phyloP scores from a whole-genome alignment of 2,113 vertebrate species.

The Cnemophilus loriae region DNA sequence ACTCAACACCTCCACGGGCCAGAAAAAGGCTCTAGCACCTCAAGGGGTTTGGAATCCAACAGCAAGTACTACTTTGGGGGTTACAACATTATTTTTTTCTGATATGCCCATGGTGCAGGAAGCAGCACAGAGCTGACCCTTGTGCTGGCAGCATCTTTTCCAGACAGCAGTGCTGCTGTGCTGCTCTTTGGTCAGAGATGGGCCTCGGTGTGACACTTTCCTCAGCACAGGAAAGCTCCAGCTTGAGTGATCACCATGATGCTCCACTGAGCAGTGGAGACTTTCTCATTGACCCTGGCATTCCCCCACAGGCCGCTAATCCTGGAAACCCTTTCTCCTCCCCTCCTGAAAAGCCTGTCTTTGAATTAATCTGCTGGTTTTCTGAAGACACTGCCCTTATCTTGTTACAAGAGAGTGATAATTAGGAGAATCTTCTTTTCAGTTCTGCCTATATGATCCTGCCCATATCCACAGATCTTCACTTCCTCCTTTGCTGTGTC shows the following conservation, averaged over 20 bases:
- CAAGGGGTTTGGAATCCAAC: not conserved
- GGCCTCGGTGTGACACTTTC: fast-evolving
- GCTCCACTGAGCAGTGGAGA: not conserved
- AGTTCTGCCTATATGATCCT: not conserved
- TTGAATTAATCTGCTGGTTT: not conserved
- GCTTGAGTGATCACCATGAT: not conserved
- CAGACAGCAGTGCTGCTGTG: not conserved
- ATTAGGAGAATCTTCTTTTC: not conserved
- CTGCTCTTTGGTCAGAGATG: not conserved
- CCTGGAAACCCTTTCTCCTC: not conserved
- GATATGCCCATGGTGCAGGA: fast-evolving
- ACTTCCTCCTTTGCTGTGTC: not conserved
- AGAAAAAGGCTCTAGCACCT: not conserved
- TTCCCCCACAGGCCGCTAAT: not conserved
- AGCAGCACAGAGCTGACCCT: not conserved
- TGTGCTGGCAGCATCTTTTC: not conserved
- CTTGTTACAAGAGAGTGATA: not conserved
- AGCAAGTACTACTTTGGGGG: not conserved
- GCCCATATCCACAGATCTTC: not conserved
- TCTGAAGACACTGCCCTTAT: not conserved
- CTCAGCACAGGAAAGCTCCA: not conserved
- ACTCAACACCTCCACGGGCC: fast-evolving
- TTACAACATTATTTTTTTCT: not conserved
- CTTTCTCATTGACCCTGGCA: not conserved
- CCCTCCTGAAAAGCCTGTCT: not conserved